Conservation (phyloP, 2,113 vertebrate genomes). For the Mustela nigripes region DNA sequence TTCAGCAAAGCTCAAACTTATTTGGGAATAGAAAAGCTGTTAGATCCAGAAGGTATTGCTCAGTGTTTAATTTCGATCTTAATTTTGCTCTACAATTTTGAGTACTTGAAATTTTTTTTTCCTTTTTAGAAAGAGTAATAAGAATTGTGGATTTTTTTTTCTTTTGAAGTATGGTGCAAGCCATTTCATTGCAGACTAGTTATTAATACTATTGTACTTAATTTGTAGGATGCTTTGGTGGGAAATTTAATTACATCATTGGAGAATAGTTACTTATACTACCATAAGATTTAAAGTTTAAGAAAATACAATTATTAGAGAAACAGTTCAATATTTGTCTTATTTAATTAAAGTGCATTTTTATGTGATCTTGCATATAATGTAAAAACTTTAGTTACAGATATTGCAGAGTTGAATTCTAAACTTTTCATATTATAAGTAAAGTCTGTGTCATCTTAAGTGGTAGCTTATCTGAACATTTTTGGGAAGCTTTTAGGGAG, state of each 20-base stretch:
- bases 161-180: not conserved
- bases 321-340: conserved; percentile 18
- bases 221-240: not conserved
- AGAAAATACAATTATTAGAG: not conserved
- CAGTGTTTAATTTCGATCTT: not conserved
- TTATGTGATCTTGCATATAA: not conserved
- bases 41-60: conserved; percentile 96
- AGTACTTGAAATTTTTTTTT: not conserved
- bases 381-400: not conserved
- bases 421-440: not conserved
- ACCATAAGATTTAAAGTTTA: conserved; percentile 1
- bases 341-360: conserved; percentile 41
- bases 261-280: not conserved
- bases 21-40: conserved; percentile 94
- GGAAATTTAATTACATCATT: conserved; percentile 19
- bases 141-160: not conserved
- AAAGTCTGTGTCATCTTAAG: not conserved
- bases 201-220: not conserved
- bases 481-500: not conserved
- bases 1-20: conserved; percentile 95
- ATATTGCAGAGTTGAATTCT: conserved; percentile 7
- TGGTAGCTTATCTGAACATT: not conserved
- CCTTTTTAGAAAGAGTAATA: not conserved
- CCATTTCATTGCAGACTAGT: not conserved
- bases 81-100: conserved; percentile 30